Evolutionary conservation across 2,797 vertebrate genomes (phyloP), one percentile per base, ranked within the genome.

Genomic region (Trematomus bernacchii): DNA sequence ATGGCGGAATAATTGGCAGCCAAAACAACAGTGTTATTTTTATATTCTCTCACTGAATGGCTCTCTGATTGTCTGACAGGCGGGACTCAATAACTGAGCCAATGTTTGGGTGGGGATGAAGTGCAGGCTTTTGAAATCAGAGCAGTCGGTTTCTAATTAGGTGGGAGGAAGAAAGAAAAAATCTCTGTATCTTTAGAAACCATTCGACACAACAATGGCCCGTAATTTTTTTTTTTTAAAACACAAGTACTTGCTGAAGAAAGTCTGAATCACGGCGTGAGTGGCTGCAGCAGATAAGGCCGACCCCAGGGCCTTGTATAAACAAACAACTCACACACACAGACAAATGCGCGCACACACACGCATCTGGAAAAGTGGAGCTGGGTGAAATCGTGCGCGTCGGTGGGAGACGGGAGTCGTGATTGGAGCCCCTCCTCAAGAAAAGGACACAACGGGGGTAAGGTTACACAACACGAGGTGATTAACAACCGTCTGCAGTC

Each of bases 211-310:
- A 94, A 95, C 94, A 96, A 95, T 95, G 89, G 92, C 66, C 91
- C 62, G 87, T 92, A 88, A 92, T 27, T 27, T 27, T 21, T 27
- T 21, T 27, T 27, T 27, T 27, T 27, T 4, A 88, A 92, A 91
- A 61, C 62, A 66, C 68, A 77, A 74, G 77, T 80, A 72, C 59
- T 71, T 54, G 79, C 67, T 71, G 87, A 91, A 92, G 90, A 91
- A 94, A 91, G 87, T 89, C 91, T 89, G 89, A 94, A 96, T 96
- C 95, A 93, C 92, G 71, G 93, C 91, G 90, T 94, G 95, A 94
- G 93, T 96, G 95, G 92, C 84, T 86, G 83, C 87, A 68, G 89
- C 50, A 95, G 95, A 96, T 96, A 96, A 96, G 94, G 69, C 68
- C 66, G 83, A 77, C 80, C 72, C 87, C 80, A 86, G 92, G 87